Conservation (phyloP, 2,888 invertebrate genomes). For the Icerya purchasi region DNA sequence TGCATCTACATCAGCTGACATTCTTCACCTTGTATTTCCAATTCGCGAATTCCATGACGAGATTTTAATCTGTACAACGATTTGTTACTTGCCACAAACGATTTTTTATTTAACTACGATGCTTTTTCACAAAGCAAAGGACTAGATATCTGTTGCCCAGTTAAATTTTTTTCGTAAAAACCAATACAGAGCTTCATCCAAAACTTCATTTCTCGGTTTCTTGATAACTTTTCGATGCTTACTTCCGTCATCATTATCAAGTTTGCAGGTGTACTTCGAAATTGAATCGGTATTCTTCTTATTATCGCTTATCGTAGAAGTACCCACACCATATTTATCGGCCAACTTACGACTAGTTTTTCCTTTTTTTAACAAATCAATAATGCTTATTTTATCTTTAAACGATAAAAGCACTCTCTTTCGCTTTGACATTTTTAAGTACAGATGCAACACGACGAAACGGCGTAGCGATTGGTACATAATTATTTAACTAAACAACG, state of each 20-base stretch:
- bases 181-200: not conserved
- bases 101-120: not conserved
- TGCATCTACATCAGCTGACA: too few species aligned
- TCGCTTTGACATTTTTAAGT: not conserved
- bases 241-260: not conserved
- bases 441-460: not conserved
- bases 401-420: not conserved
- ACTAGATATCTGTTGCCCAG: not conserved
- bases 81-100: not conserved
- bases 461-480: not conserved
- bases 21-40: not conserved
- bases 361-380: not conserved
- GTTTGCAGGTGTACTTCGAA: not conserved
- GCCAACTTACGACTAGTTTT: not conserved
- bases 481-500: not conserved
- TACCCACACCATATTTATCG: not conserved
- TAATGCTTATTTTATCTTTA: not conserved
- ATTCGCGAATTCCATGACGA: not conserved
- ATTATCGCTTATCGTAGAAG: not conserved
- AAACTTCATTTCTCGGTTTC: not conserved
- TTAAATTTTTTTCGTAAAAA: not conserved
- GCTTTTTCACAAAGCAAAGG: not conserved
- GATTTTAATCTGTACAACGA: not conserved
- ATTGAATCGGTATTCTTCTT: not conserved
- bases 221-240: not conserved